Conservation (phyloP, 2,113 vertebrate species). For the Echinops telfairi region DNA sequence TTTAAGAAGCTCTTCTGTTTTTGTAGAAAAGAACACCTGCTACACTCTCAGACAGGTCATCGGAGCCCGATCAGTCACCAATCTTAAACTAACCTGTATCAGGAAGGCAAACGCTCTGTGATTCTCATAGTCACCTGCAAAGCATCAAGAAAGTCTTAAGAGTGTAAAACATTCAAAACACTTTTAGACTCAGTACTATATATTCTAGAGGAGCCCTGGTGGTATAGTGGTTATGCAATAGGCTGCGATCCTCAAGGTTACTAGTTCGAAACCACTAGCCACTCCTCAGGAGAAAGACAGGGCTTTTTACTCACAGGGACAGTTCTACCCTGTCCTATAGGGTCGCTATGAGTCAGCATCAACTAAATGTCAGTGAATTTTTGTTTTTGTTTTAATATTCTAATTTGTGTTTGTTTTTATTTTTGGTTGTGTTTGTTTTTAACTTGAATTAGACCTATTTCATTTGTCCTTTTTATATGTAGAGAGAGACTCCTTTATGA, state of each 20-base stretch:
- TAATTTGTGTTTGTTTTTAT: conserved; percentile 24
- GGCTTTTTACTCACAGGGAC: too few species aligned
- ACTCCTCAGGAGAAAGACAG: too few species aligned
- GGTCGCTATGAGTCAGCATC: too few species aligned
- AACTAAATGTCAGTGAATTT: too few species aligned
- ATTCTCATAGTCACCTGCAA: background rate
- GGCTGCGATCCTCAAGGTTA: too few species aligned
- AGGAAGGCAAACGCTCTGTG: background rate
- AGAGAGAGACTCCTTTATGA: background rate
- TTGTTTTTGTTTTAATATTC: background rate
- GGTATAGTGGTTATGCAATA: too few species aligned
- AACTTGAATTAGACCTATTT: conserved; percentile 35
- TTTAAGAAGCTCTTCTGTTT: conserved; percentile 7
- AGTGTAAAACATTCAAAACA: conserved; percentile 40
- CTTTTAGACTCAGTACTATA: background rate
- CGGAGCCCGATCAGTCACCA: background rate
- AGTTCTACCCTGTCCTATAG: too few species aligned
- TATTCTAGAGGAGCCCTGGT: too few species aligned
- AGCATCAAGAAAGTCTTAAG: conserved; percentile 2
- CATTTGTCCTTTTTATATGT: conserved; percentile 17
- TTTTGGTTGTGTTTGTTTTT: background rate
- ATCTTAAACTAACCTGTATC: conserved; percentile 15
- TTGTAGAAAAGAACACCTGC: conserved; percentile 3
- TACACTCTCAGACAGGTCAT: background rate
- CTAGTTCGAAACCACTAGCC: too few species aligned